Conservation (phyloP, 2,888 invertebrate genomes). For the Platerodrilus igneus region DNA sequence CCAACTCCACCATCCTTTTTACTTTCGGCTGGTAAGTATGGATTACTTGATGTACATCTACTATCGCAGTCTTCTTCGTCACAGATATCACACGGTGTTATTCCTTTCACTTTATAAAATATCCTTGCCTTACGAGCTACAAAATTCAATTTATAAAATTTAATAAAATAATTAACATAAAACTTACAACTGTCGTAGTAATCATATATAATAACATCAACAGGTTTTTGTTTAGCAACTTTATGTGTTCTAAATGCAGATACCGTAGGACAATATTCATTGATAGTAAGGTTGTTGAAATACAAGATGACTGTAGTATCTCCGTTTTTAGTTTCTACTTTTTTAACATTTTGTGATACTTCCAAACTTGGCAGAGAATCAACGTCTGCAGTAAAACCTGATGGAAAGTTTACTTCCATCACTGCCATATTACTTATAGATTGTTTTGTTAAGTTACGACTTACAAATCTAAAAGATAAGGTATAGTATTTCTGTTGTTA, state of each 20-base stretch:
- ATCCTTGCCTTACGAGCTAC: conserved; percentile 77
- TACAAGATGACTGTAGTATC: conserved; percentile 65
- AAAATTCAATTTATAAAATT: conserved; percentile 23
- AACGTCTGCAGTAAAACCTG: conserved; percentile 82
- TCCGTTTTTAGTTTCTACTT: conserved; percentile 64
- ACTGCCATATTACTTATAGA: conserved; percentile 85
- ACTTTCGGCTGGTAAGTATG: conserved; percentile 27
- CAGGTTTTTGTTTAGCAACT: conserved; percentile 81
- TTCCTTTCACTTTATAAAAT: conserved; percentile 69
- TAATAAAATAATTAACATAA: neutral
- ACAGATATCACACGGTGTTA: conserved; percentile 79
- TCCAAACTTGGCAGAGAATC: conserved; percentile 63
- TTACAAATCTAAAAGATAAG: conserved; percentile 56
- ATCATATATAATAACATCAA: conserved; percentile 79
- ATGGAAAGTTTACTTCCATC: conserved; percentile 83
- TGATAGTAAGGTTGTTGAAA: conserved; percentile 61
- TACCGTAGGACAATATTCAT: conserved; percentile 77
- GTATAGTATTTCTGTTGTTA: no score
- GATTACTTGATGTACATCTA: conserved; percentile 47
- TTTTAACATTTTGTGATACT: conserved; percentile 56
- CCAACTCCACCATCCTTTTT: conserved; percentile 11
- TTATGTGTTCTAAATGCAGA: conserved; percentile 78
- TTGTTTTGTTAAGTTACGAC: conserved; percentile 54
- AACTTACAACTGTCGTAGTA: conserved; percentile 87
- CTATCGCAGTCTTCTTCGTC: conserved; percentile 60